These are phyloP conservation scores for Erpornis zantholeuca DNA, from an alignment of 2,113 vertebrate species.

Conservation along the genomic window DNA sequence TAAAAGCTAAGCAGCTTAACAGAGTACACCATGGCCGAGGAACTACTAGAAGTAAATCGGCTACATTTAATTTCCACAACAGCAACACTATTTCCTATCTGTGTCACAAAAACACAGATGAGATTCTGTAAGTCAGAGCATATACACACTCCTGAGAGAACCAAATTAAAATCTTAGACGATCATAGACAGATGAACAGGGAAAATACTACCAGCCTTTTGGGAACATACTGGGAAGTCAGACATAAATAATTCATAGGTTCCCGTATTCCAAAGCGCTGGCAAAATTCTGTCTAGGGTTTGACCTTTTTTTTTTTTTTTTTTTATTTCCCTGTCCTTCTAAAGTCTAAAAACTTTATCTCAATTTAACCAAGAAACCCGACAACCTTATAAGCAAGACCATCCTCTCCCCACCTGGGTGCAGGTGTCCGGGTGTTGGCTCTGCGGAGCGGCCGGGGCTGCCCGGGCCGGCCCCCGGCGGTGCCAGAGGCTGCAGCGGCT, in stretches of 20 bases:
- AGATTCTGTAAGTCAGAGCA: not conserved
- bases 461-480: accelerated
- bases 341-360: not conserved
- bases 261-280: not conserved
- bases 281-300: not conserved
- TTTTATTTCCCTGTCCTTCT: not conserved
- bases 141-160: not conserved
- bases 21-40: not conserved
- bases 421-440: accelerated
- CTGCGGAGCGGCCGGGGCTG: not conserved
- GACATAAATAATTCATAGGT: not conserved
- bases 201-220: not conserved
- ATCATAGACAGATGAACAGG: conserved; percentile 8
- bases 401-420: accelerated
- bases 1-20: not conserved
- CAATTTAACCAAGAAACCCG: accelerated
- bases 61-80: not conserved
- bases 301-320: not conserved
- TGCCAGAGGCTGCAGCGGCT: not conserved
- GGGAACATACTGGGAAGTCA: not conserved
- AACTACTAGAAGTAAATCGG: not conserved
- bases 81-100: not conserved
- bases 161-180: not conserved
- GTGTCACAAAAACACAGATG: not conserved
- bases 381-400: not conserved